Conservation (phyloP, 2,888 invertebrate genomes). For the Rosalia funebris region DNA sequence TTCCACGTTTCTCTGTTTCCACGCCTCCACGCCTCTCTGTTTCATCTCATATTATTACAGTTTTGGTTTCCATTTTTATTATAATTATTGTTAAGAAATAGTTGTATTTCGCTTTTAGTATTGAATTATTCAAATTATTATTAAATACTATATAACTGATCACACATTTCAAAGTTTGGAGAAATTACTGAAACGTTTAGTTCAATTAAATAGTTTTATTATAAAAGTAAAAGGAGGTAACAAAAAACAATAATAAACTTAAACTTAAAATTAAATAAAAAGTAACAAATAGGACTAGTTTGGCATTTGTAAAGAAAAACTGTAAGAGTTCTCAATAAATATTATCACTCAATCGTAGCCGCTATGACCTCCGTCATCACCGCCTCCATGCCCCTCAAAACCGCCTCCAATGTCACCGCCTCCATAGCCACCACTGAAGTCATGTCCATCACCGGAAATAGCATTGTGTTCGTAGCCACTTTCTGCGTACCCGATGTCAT, state of each 20-base stretch:
- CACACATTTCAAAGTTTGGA: no score
- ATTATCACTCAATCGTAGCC: constrained; percentile 35
- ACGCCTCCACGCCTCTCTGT: no score
- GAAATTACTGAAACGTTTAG: no score
- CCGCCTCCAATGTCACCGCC: constrained; percentile 27
- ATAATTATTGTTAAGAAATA: no score
- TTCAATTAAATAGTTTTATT: constrained; percentile 26
- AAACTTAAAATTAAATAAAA: constrained; percentile 25
- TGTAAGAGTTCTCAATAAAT: constrained; percentile 1
- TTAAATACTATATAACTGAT: no score
- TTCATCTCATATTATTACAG: no score
- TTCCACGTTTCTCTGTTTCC: no score
- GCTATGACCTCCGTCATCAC: constrained; percentile 29
- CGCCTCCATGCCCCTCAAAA: constrained; percentile 26
- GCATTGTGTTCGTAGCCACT: constrained; percentile 40
- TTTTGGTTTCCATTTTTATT: no score
- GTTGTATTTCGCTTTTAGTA: no score
- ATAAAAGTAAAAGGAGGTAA: constrained; percentile 26
- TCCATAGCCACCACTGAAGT: constrained; percentile 36
- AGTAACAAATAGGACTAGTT: constrained; percentile 38
- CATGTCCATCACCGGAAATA: constrained; percentile 40
- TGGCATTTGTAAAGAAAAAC: constrained; percentile 33
- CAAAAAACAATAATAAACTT: constrained; percentile 15
- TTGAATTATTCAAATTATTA: no score
- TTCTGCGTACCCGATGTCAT: constrained; percentile 41